Evolutionary conservation across 2,797 vertebrate species (phyloP), one percentile per base, ranked within the genome.

Genomic region (Cichlasoma orientale): DNA sequence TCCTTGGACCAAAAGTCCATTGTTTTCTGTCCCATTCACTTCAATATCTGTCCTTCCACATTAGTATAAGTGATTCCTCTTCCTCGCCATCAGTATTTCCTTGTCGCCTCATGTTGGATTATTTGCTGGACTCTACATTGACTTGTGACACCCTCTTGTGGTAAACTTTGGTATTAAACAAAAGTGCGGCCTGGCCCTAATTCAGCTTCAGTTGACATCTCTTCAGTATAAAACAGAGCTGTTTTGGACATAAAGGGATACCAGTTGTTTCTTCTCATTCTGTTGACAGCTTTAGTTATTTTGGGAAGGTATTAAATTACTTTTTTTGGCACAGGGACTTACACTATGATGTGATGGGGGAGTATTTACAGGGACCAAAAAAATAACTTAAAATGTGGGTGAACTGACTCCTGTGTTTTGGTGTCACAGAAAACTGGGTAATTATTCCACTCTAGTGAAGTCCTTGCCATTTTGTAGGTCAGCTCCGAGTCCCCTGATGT

Each of bases 381-480:
- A 77, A 68, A 1, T 2, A 38, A 66, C 47, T 72, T 74, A 10
- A 77, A 81, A 66, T 79, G 33, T 1, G 59, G 79, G 23, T 3
- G 23, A 66, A 66, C 47, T 47, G 44, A 41, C 61, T 47, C 3
- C 27, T 12, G 16, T 27, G 10, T 19, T 36, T 68, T 25, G 31
- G 52, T 58, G 25, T 9, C 23, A 80, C 29, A 57, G 52, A 72
- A 47, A 84, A 74, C 53, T 27, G 74, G 47, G 79, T 72, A 47
- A 18, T 63, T 76, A 69, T 66, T 78, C 58, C 36, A 63, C 55
- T n/a, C 50, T 8, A 54, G 50, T 2, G 36, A 79, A 78, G 79
- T 81, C 79, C 75, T 86, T 78, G 77, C 33, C 63, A 31, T 69
- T 73, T 38, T 81, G 70, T 58, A 75, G 79, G 77, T 86, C 78